Evolutionary conservation across 2,888 invertebrate genomes (phyloP).

Genomic region (Leucoma salicis): DNA sequence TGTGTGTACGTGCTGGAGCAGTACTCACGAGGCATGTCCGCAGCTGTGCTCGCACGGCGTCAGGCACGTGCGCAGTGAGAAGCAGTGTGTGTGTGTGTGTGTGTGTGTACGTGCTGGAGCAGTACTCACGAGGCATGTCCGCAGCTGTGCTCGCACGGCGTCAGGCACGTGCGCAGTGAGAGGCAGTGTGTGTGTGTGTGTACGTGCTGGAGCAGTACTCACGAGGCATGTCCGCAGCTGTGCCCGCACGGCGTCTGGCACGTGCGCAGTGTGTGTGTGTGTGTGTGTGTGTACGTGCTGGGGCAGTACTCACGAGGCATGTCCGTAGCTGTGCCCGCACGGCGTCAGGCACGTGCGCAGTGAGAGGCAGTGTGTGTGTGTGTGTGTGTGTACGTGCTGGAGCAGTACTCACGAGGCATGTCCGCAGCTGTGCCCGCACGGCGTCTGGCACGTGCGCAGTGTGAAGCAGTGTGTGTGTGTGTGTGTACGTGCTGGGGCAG

Average conservation of each 20-base stretch:
- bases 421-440: constrained; percentile 88
- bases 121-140: constrained; percentile 87
- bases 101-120: background rate
- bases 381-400: background rate
- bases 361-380: constrained; percentile 82
- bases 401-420: constrained; percentile 85
- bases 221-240: constrained; percentile 91
- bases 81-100: constrained; percentile 83
- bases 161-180: constrained; percentile 88
- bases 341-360: constrained; percentile 88
- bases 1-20: background rate
- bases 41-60: constrained; percentile 88
- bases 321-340: constrained; percentile 89
- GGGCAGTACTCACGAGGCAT: constrained; percentile 87
- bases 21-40: constrained; percentile 88
- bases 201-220: constrained; percentile 50
- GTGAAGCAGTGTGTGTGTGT: constrained; percentile 83
- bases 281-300: too few relatives aligned
- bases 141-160: constrained; percentile 87
- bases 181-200: constrained; percentile 82
- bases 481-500: too few relatives aligned
- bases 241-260: constrained; percentile 88
- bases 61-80: constrained; percentile 87
- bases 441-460: constrained; percentile 88
- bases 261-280: constrained; percentile 85